Evolutionary conservation across 2,888 invertebrate genomes (phyloP), one percentile per base, ranked within the genome.

Genomic region (Buathra laborator): DNA sequence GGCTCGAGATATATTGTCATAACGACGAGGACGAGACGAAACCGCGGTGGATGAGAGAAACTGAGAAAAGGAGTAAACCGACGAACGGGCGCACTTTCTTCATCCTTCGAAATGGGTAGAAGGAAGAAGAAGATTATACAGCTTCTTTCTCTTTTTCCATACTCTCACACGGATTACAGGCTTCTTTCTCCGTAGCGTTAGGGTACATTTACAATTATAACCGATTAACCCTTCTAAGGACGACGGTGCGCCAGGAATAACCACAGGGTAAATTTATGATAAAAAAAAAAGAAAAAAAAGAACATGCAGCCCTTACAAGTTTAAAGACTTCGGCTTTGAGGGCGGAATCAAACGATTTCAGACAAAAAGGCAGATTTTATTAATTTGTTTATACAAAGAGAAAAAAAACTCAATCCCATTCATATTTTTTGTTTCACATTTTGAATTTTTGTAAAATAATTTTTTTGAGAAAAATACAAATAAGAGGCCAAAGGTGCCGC

Each of bases 1-100:
- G 86, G 86, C 85, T 67, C 84, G 87, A 90, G 87, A 90, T 90
- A 87, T 87, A 88, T 87, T 87, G 87, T 87, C 88, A 87, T 88
- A 87, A 86, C 87, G 81, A 86, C 82, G 85, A 83, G 66, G 56
- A 86, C 78, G 67, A 43, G 76, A 79, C 76, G 32, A 79, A 56
- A 62, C 68, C 64, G 64, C 56, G 44, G 71, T 37, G 51, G 81
- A 78, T 44, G 71, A 76, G 78, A 70, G 75, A 14, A 70, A 43
- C 29, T 10, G 70, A 43, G 24, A 56, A 70, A 71, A 72, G 59
- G 19, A 71, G 53, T 44, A 44, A 76, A 75, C 74, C 53, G 24
- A 48, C 81, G 53, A 62, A 43, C 14, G 62, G 43, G 64, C 78
- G 71, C 62, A 67, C 53, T 76, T 70, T 71, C 67, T 78, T 76